Evolutionary conservation across 92 coral and sea anemone genomes (phyloP).

Genomic region (Zoanthus sociatus): DNA sequence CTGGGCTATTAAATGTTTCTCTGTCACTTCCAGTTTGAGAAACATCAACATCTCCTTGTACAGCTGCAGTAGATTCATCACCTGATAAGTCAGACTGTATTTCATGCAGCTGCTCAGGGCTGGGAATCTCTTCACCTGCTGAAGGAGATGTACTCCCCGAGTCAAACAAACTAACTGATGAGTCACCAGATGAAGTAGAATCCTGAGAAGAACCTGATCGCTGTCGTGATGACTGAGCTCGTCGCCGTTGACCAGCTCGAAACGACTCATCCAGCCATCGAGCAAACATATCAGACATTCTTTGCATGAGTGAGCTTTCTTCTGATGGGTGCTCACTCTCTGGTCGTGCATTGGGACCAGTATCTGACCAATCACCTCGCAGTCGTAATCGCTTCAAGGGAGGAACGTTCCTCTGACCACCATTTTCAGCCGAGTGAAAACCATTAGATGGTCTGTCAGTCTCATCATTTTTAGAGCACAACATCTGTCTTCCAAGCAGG

Average conservation of each 20-base stretch:
- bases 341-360: constrained; percentile 99
- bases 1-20: neutral
- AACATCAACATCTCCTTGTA: neutral
- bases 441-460: constrained; percentile 59
- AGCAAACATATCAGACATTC: constrained; percentile 96
- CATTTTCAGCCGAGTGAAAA: constrained; percentile 51
- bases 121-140: constrained; percentile 51
- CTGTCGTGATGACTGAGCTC: constrained; percentile 69
- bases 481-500: constrained; percentile 58
- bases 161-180: constrained; percentile 74
- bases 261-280: constrained; percentile 99
- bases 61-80: constrained; percentile 9
- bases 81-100: constrained; percentile 15
- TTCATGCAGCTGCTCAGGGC: constrained; percentile 32
- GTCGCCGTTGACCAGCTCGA: constrained; percentile 82
- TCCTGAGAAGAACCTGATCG: constrained; percentile 70
- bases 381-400: constrained; percentile 92
- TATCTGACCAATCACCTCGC: constrained; percentile 99
- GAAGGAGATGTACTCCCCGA: constrained; percentile 57
- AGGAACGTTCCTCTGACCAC: constrained; percentile 70
- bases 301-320: constrained; percentile 89
- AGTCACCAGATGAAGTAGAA: constrained; percentile 61
- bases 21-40: constrained; percentile 25
- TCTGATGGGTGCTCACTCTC: constrained; percentile 91
- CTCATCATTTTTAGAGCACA: constrained; percentile 38